Conservation (phyloP, 2,797 vertebrate genomes). For the Onychomys torridus region DNA sequence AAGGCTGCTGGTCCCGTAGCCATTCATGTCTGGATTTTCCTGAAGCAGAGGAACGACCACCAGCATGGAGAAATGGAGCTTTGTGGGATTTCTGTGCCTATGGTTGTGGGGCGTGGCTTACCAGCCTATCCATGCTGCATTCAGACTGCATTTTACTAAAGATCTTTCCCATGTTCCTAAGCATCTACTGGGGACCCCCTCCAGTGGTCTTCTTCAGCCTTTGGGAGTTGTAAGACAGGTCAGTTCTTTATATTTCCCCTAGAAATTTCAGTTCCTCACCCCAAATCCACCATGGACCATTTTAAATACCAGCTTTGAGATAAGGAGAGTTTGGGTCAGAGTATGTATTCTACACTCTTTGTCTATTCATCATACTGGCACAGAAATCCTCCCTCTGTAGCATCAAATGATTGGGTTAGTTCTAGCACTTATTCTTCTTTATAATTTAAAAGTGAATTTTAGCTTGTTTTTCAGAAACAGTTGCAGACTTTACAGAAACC, state of each 20-base stretch:
- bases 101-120: rapidly evolving
- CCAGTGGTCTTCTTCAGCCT: background rate
- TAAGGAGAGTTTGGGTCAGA: background rate
- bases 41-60: background rate
- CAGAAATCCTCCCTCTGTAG: background rate
- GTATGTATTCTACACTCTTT: background rate
- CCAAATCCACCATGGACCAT: background rate
- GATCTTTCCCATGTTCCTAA: background rate
- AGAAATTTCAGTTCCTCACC: background rate
- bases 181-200: background rate
- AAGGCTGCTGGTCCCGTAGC: background rate
- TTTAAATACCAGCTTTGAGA: background rate
- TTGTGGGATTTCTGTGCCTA: background rate
- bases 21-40: background rate
- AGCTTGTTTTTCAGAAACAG: conserved; percentile 1
- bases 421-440: background rate
- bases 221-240: background rate
- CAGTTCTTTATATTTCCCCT: background rate
- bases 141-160: background rate
- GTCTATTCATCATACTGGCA: background rate
- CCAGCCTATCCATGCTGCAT: background rate
- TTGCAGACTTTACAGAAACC: background rate
- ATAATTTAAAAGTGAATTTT: background rate
- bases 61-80: background rate
- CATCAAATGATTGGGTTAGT: background rate